Percentiles rank a stretch among this genome's conserved stretches.
Evolutionary conservation across 2,888 invertebrate genomes (phyloP).

Genomic region (Pedicia rivosa): DNA sequence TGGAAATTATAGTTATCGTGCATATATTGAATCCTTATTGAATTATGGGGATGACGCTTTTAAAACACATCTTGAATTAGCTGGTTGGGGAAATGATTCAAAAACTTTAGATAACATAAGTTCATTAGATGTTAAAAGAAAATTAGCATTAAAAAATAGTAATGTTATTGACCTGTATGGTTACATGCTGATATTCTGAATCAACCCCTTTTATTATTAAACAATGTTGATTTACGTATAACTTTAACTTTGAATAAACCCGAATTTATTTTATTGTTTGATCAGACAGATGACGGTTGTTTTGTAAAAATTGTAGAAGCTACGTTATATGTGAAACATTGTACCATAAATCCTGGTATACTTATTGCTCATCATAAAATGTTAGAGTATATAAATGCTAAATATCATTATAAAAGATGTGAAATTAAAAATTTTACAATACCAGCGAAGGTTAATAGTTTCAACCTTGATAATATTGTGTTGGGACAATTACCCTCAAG

Average conservation of each 20-base stretch:
- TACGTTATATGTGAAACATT: constrained; percentile 2
- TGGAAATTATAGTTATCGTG: constrained; percentile 7
- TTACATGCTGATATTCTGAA: constrained; percentile 7
- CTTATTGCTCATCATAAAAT: constrained; percentile 4
- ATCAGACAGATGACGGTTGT: background rate
- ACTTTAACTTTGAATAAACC: constrained; percentile 1
- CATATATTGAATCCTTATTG: constrained; percentile 7
- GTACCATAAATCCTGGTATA: background rate
- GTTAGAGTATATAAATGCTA: constrained; percentile 1
- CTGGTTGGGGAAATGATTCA: background rate
- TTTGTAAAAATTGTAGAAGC: constrained; percentile 6
- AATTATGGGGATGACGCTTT: constrained; percentile 8
- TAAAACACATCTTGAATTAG: constrained; percentile 2
- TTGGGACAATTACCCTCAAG: too few relatives aligned
- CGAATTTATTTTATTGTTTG: constrained; percentile 1
- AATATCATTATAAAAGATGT: constrained; percentile 3
- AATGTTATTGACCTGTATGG: background rate
- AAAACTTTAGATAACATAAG: background rate
- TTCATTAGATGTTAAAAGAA: background rate
- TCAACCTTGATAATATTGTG: background rate
- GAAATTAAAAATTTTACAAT: constrained; percentile 6
- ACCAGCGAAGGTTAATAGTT: background rate
- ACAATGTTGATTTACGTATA: constrained; percentile 6
- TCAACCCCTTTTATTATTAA: constrained; percentile 4
- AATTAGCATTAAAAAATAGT: background rate